Base-by-base conservation (phyloP, 2,797 vertebrate species). In the Hipposideros larvatus region DNA sequence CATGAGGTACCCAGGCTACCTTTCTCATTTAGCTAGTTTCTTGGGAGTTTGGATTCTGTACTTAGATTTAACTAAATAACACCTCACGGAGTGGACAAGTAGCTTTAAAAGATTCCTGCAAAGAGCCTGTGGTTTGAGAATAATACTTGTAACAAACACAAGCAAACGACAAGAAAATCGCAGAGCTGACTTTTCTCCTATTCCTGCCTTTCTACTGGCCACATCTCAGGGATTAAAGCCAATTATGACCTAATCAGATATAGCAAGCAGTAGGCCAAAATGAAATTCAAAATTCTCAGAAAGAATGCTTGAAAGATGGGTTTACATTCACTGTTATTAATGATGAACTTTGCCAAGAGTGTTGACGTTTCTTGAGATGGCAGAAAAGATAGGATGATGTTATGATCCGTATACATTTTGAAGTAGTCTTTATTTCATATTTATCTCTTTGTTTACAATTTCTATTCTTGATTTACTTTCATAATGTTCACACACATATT, bases 381-480 rank as follows among this genome's bases (percentile, higher is more conserved):
- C 61, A 89, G 48, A n/a, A 88, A 82, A 93, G 31, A 37, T n/a
- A 70, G 31, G 48, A 59, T 43, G 53, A 59, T 43, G 26, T 73
- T 79, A 43, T 61, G 43, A 74, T 92, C 24, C 82, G 31, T 16
- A 83, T 7, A 19, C 4, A 70, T 86, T 65, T 95, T 11, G 53
- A 89, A 91, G 10, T 63, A 41, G 63, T 92, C 43, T 90, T 65
- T 65, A 73, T 83, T 84, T 71, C 28, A 74, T 14, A 71, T 43
- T 88, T 82, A 73, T 66, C 4, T 91, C 37, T 91, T 71, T 31
- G 70, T 77, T 79, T 84, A 34, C 46, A 53, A 68, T 86, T 87
- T 80, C 63, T 65, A 59, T 14, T 82, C 93, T 87, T 92, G 31
- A 46, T 77, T 96, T 90, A 89, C 88, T 79, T 91, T 87, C 66